A percentile compares a stretch with the other conserved stretches of the same genome.
Evolutionary conservation across 2,797 vertebrate genomes (phyloP).

Genomic region (Netta rufina): DNA sequence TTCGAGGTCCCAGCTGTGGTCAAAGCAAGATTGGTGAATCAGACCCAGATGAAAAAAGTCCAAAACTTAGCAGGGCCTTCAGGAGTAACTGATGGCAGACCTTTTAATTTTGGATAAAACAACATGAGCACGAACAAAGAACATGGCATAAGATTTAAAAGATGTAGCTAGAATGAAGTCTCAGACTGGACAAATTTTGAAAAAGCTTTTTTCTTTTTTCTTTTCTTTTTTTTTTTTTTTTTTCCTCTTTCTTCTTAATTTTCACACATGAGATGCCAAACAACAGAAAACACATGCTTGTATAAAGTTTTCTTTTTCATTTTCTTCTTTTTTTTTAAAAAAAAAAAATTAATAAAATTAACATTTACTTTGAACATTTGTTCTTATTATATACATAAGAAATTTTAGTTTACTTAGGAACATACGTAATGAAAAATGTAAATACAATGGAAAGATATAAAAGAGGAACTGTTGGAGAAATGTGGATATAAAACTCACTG

Average conservation of each 20-base stretch:
- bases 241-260: neutral
- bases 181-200: neutral
- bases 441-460: neutral
- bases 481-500: neutral
- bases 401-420: neutral
- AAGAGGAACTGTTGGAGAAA: neutral
- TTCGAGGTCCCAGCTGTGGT: neutral
- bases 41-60: neutral
- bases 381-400: neutral
- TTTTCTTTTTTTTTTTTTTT: neutral
- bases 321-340: neutral
- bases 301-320: neutral
- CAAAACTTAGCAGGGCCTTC: neutral
- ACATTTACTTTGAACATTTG: neutral
- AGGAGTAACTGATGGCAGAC: neutral
- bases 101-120: neutral
- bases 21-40: neutral
- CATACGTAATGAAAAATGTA: neutral
- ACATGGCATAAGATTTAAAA: neutral
- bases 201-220: neutral
- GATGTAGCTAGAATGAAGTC: neutral
- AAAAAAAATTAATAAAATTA: neutral
- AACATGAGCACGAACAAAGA: neutral
- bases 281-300: neutral
- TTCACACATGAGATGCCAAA: neutral